Conservation (phyloP, 2,888 invertebrate genomes). For the Nemotelus pantherinus region DNA sequence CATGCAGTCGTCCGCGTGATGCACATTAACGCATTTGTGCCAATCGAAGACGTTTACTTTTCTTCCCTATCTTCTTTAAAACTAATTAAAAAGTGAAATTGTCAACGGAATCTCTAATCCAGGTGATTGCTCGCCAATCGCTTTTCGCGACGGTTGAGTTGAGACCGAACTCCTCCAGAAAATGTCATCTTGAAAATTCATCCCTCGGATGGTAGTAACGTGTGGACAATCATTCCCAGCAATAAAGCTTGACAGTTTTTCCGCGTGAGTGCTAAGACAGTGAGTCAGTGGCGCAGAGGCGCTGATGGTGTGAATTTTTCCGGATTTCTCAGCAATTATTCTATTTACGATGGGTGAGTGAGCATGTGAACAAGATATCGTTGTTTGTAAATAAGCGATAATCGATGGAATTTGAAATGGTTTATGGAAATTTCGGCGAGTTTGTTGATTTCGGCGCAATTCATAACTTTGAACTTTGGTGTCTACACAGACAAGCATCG, state of each 20-base stretch:
- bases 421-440: neutral
- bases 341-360: conserved; percentile 35
- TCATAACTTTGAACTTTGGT: neutral
- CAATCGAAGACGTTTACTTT: neutral
- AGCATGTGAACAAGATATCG: neutral
- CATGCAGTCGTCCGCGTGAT: neutral
- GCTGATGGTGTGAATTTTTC: neutral
- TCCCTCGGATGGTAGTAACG: neutral
- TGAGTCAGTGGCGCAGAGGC: neutral
- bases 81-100: conserved; percentile 33
- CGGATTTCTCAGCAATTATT: conserved; percentile 8
- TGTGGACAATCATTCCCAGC: conserved; percentile 10
- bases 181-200: neutral
- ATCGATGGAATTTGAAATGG: conserved; percentile 19
- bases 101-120: neutral
- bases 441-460: neutral
- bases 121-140: neutral
- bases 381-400: conserved; percentile 40
- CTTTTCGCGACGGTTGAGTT: neutral
- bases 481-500: neutral
- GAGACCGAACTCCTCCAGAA: too few species aligned
- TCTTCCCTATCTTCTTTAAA: conserved; percentile 1
- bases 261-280: conserved; percentile 11
- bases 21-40: conserved; percentile 22
- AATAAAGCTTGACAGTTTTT: neutral